Percentiles rank a stretch among this genome's conserved stretches.
phyloP scores from a whole-genome alignment of 2,797 vertebrate genomes.

The Paratrypauchen microcephalus region DNA sequence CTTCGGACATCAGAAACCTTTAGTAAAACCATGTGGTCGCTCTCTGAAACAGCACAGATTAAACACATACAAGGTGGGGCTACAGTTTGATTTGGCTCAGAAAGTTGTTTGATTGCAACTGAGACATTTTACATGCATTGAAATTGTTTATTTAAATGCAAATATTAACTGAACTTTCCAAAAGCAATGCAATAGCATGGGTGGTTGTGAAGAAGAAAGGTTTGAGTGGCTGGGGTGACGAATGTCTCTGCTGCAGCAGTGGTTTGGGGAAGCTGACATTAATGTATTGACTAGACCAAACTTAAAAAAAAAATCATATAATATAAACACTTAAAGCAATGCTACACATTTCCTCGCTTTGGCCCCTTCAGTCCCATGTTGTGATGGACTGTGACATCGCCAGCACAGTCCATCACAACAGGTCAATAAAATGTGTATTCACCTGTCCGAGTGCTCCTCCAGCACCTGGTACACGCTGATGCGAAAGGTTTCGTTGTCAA shows the following conservation, averaged over 20 bases:
- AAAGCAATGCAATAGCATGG: not conserved
- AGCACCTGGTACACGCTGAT: constrained; percentile 95
- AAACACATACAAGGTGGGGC: constrained; percentile 12
- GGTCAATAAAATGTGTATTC: constrained; percentile 38
- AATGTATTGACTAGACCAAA: not conserved
- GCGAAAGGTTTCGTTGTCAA: constrained; percentile 93
- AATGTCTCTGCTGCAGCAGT: not conserved
- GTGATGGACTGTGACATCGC: not conserved
- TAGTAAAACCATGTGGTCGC: constrained; percentile 46
- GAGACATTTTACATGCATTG: not conserved
- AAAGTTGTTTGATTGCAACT: not conserved
- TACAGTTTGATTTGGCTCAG: constrained; percentile 3
- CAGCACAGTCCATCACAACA: not conserved
- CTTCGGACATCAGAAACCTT: constrained; percentile 65
- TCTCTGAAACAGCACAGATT: constrained; percentile 44
- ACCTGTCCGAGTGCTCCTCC: constrained; percentile 92
- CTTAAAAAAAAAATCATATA: not conserved
- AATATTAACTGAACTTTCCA: not conserved
- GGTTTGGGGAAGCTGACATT: not conserved
- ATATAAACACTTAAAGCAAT: not conserved
- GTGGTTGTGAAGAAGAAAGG: not conserved
- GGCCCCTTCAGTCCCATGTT: not conserved
- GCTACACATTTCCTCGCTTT: not conserved
- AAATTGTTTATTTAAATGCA: not conserved
- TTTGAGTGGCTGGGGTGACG: not conserved